These are phyloP conservation scores for Ichneumoninae sp. DNA, from an alignment of 2,888 invertebrate species.

Conservation along the genomic window DNA sequence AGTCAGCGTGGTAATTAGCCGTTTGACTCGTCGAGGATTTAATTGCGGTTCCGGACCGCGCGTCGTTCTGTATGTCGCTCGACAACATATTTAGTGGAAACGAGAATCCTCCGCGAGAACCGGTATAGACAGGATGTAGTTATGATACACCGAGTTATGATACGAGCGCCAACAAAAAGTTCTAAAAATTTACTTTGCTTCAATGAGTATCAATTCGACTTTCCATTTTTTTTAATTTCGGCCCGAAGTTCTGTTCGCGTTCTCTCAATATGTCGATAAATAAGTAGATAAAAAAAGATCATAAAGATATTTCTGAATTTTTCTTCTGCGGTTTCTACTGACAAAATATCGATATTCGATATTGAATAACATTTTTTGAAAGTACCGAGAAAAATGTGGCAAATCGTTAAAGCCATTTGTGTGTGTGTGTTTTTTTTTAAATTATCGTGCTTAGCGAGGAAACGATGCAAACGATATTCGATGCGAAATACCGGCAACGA, in stretches of 20 bases:
- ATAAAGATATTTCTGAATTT: neutral
- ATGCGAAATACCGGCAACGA: neutral
- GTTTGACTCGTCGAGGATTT: constrained; percentile 58
- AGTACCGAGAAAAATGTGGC: neutral
- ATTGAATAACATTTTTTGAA: neutral
- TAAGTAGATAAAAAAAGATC: neutral
- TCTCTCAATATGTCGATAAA: neutral
- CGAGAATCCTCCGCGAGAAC: constrained; percentile 54
- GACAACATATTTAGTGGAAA: constrained; percentile 59
- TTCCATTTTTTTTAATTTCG: neutral
- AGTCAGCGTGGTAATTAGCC: constrained; percentile 57
- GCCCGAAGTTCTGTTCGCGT: neutral
- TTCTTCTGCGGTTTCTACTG: neutral
- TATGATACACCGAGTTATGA: constrained; percentile 16
- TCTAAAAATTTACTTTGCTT: neutral
- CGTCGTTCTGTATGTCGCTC: constrained; percentile 24
- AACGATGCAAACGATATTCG: no score
- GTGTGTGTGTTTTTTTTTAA: neutral
- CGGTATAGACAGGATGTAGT: constrained; percentile 47
- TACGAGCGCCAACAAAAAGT: constrained; percentile 4
- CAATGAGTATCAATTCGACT: neutral
- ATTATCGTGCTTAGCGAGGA: no score
- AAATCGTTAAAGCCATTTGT: neutral
- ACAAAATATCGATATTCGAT: neutral
- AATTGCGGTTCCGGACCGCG: constrained; percentile 39